These are phyloP conservation scores for Ephestia elutella DNA, from an alignment of 1,140 invertebrate species.

Conservation along the genomic window DNA sequence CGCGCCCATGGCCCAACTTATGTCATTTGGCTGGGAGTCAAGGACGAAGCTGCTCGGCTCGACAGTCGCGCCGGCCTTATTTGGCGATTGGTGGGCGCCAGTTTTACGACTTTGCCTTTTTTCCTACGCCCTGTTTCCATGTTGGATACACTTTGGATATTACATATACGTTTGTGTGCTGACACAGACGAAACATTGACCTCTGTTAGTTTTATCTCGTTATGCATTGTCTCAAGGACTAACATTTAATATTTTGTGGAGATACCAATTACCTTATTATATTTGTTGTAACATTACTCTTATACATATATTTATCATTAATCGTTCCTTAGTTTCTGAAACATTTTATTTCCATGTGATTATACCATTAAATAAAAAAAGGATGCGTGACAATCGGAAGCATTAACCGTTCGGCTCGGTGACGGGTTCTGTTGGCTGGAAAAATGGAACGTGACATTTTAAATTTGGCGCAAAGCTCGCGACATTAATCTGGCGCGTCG, in stretches of 20 bases:
- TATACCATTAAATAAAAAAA: conserved; percentile 12
- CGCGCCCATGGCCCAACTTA: conserved; percentile 70
- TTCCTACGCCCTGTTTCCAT: conserved; percentile 63
- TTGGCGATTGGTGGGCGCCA: conserved; percentile 72
- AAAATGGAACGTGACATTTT: conserved; percentile 69
- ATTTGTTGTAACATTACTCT: not conserved
- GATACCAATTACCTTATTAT: conserved; percentile 12
- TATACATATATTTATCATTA: not conserved
- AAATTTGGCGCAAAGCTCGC: conserved; percentile 65
- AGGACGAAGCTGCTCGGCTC: conserved; percentile 60
- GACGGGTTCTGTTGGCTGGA: conserved; percentile 52
- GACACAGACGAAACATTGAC: conserved; percentile 31
- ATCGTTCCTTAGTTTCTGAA: not conserved
- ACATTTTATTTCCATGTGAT: not conserved
- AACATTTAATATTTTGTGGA: conserved; percentile 22
- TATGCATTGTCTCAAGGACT: conserved; percentile 31
- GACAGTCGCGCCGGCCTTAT: conserved; percentile 66
- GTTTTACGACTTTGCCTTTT: conserved; percentile 71
- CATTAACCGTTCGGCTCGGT: conserved; percentile 38
- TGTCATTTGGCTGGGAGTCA: conserved; percentile 72
- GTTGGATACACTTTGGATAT: conserved; percentile 51
- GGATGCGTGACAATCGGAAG: conserved; percentile 35
- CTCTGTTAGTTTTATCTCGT: conserved; percentile 22
- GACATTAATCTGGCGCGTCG: conserved; percentile 68
- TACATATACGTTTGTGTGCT: conserved; percentile 37